phyloP scores from a whole-genome alignment of 1,140 invertebrate genomes.

The Drosophila grimshawi region DNA sequence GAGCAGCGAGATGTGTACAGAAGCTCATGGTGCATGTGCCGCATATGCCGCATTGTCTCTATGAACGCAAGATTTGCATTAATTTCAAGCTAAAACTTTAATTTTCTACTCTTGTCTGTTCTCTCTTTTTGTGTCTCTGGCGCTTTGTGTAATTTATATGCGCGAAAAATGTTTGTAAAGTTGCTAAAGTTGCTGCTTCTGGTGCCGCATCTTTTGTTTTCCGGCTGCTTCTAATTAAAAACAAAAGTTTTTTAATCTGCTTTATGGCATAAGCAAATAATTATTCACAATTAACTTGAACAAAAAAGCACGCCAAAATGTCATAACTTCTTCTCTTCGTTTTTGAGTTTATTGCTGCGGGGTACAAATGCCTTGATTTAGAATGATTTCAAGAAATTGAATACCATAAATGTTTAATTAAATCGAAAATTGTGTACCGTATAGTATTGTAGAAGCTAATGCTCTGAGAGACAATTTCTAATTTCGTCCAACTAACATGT shows the following conservation, averaged over 20 bases:
- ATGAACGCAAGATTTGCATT: conserved; percentile 63
- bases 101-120: conserved; percentile 55
- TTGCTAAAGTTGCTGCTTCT: conserved; percentile 62
- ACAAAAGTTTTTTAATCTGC: conserved; percentile 82
- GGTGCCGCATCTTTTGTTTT: conserved; percentile 62
- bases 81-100: conserved; percentile 63
- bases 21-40: conserved; percentile 41
- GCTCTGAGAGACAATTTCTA: background rate
- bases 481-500: background rate
- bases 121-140: conserved; percentile 46
- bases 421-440: too few species aligned
- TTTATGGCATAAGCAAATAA: conserved; percentile 79
- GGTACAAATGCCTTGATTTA: background rate
- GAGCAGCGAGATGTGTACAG: conserved; percentile 12
- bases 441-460: too few species aligned
- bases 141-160: conserved; percentile 68
- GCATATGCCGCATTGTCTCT: conserved; percentile 68
- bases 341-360: conserved; percentile 3
- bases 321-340: conserved; percentile 21
- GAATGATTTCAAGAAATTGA: too few species aligned
- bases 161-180: conserved; percentile 63
- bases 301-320: conserved; percentile 43
- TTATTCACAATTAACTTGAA: conserved; percentile 68
- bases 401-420: too few species aligned
- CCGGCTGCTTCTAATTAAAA: conserved; percentile 77